A percentile compares a stretch with the other conserved stretches of the same genome.
Evolutionary conservation across 2,888 invertebrate genomes (phyloP).

Genomic region (Germaria angustata): DNA sequence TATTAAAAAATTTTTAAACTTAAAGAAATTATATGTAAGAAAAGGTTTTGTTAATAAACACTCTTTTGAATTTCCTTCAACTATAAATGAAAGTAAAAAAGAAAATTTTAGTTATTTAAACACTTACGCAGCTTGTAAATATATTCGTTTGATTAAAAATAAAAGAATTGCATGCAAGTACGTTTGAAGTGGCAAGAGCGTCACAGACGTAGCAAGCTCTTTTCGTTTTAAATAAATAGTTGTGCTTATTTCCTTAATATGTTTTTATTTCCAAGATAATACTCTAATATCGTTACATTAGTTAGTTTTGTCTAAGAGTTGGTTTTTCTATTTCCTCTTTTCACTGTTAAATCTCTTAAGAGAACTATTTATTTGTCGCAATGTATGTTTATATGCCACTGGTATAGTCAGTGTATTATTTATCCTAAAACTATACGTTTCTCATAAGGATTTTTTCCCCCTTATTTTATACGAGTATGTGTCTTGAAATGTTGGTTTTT

Average conservation of each 20-base stretch:
- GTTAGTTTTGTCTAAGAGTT: neutral
- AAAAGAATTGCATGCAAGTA: no score
- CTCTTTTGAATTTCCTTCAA: no score
- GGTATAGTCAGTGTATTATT: slow-evolving; percentile 2
- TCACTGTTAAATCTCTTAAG: slow-evolving; percentile 27
- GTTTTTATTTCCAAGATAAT: neutral
- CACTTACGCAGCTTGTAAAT: no score
- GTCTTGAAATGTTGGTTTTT: neutral
- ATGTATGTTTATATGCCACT: neutral
- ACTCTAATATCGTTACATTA: slow-evolving; percentile 33
- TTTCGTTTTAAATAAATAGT: neutral
- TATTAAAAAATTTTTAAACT: no score
- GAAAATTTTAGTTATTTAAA: no score
- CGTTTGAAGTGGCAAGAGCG: neutral
- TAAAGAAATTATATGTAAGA: no score
- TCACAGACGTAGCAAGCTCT: neutral
- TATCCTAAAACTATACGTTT: neutral
- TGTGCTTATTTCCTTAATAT: neutral
- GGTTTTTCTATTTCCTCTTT: neutral
- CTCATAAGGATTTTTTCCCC: neutral
- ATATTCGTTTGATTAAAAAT: no score
- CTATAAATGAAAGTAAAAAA: no score
- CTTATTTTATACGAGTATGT: neutral
- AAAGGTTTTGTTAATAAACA: no score
- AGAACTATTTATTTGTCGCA: slow-evolving; percentile 21